Evolutionary conservation across 2,888 invertebrate genomes (phyloP).

Genomic region (Drosophila kanekoi): DNA sequence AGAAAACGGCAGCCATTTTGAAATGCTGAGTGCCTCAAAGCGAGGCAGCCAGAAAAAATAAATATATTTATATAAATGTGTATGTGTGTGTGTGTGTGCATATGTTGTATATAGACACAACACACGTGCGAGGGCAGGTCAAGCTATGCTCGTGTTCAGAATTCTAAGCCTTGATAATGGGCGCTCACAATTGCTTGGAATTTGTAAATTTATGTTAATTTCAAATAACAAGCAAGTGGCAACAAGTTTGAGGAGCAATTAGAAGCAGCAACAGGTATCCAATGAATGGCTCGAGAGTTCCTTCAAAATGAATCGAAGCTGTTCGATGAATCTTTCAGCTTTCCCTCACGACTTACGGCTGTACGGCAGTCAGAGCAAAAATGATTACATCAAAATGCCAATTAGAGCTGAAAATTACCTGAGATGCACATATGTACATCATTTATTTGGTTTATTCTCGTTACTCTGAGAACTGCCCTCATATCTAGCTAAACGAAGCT

Average conservation of each 20-base stretch:
- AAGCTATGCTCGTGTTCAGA: constrained; percentile 27
- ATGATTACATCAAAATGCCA: not conserved
- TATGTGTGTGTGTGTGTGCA: constrained; percentile 10
- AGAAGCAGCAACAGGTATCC: too few relatives aligned
- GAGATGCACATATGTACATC: constrained; percentile 2
- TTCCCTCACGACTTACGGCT: too few relatives aligned
- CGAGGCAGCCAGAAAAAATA: constrained; percentile 14
- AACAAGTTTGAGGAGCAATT: too few relatives aligned
- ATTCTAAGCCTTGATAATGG: constrained; percentile 5
- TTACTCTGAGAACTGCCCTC: constrained; percentile 24
- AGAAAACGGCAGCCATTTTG: constrained; percentile 47
- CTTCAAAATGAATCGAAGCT: too few relatives aligned
- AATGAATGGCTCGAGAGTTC: too few relatives aligned
- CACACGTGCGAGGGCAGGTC: constrained; percentile 43
- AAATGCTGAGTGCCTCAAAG: constrained; percentile 30
- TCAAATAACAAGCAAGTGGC: not conserved
- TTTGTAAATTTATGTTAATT: not conserved
- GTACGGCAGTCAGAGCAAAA: not conserved
- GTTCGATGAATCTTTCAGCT: too few relatives aligned
- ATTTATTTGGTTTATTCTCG: not conserved
- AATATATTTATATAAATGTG: constrained; percentile 10
- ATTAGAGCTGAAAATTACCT: not conserved
- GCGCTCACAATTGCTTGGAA: not conserved
- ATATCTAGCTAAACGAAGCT: constrained; percentile 4
- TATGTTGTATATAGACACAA: constrained; percentile 27